phyloP scores from a whole-genome alignment of 2,888 invertebrate species.

The Beris morrisii region DNA sequence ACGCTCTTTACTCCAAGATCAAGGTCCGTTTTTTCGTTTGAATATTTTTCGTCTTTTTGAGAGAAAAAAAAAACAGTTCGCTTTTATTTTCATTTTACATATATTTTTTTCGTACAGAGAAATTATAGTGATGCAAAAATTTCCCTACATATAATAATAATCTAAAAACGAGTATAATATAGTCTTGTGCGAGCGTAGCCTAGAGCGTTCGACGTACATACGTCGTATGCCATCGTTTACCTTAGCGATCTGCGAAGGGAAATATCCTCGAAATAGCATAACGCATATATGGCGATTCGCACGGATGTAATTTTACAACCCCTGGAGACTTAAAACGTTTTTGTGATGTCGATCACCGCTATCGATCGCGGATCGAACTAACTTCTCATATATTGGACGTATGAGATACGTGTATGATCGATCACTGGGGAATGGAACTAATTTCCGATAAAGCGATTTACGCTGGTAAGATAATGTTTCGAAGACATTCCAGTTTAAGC shows the following conservation, averaged over 20 bases:
- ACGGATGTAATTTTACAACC: slow-evolving; percentile 35
- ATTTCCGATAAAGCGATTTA: too few relatives aligned
- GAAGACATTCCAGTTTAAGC: too few relatives aligned
- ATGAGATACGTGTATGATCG: too few relatives aligned
- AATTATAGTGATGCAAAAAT: slow-evolving; percentile 31
- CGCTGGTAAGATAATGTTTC: too few relatives aligned
- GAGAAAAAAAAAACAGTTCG: slow-evolving; percentile 3
- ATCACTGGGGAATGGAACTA: too few relatives aligned
- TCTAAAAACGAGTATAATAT: slow-evolving; percentile 28
- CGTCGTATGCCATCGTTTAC: background rate
- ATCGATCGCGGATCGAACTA: slow-evolving; percentile 28
- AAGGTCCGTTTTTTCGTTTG: slow-evolving; percentile 9
- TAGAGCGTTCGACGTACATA: slow-evolving; percentile 3
- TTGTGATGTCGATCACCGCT: slow-evolving; percentile 37
- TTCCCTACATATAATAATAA: slow-evolving; percentile 32
- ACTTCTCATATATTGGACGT: slow-evolving; percentile 4
- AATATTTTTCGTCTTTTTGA: slow-evolving; percentile 6
- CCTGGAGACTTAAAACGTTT: slow-evolving; percentile 35
- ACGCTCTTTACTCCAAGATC: background rate
- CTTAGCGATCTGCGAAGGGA: background rate
- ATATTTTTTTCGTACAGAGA: slow-evolving; percentile 9
- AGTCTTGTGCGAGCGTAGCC: slow-evolving; percentile 13
- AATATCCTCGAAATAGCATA: slow-evolving; percentile 5
- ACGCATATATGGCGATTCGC: slow-evolving; percentile 20
- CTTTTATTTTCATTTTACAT: slow-evolving; percentile 9